Evolutionary conservation across 1,140 invertebrate species (phyloP).

Genomic region (Chironomus striatipennis): DNA sequence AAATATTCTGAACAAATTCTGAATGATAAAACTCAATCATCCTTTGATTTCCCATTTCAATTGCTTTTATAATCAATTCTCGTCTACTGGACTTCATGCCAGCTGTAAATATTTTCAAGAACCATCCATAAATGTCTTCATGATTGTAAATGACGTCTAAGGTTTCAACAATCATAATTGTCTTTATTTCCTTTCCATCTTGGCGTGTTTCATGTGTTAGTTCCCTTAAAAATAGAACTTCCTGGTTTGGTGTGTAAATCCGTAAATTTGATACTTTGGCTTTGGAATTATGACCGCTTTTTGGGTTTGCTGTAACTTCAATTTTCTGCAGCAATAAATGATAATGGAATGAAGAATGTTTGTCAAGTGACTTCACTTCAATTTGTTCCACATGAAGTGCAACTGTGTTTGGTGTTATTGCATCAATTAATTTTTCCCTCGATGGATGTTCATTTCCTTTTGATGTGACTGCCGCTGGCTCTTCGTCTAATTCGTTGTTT

Average conservation of each 20-base stretch:
- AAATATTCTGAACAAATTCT: background rate
- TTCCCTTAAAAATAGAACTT: background rate
- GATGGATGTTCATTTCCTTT: background rate
- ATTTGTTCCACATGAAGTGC: background rate
- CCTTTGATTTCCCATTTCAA: background rate
- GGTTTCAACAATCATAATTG: background rate
- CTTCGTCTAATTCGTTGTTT: background rate
- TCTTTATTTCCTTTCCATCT: background rate
- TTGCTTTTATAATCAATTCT: background rate
- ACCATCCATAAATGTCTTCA: slow-evolving; percentile 11
- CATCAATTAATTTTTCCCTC: background rate
- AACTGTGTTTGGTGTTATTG: background rate
- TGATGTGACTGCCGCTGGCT: background rate
- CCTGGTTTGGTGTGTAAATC: background rate
- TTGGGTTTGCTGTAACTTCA: background rate
- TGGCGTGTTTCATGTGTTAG: background rate
- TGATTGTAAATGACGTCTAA: background rate
- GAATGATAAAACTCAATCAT: background rate
- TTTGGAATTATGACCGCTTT: background rate
- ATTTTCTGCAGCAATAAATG: background rate
- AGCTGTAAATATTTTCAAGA: background rate
- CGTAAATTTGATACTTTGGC: background rate
- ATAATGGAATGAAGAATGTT: background rate
- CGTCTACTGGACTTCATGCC: background rate
- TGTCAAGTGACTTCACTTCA: slow-evolving; percentile 1